A percentile compares a stretch with the other conserved stretches of the same genome.
phyloP scores from a whole-genome alignment of 2,888 invertebrate species.

The Meloe dianella region DNA sequence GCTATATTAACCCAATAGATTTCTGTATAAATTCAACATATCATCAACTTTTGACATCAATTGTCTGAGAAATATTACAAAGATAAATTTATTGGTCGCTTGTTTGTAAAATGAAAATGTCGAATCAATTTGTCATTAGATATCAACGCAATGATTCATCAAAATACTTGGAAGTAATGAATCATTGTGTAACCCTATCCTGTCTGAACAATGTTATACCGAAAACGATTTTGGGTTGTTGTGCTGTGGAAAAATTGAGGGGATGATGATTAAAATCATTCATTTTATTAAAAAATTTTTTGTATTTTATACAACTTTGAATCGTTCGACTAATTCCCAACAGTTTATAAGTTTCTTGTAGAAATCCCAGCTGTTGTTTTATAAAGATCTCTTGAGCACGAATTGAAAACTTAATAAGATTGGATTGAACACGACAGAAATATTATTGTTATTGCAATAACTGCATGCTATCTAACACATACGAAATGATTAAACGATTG shows the following conservation, averaged over 20 bases:
- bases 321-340: neutral
- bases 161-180: constrained; percentile 45
- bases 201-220: constrained; percentile 3
- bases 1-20: neutral
- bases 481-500: neutral
- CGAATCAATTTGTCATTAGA: constrained; percentile 41
- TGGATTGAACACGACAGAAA: neutral
- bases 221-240: neutral
- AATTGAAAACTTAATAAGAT: neutral
- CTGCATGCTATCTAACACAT: neutral
- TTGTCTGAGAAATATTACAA: neutral
- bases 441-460: constrained; percentile 1
- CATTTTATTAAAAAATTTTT: neutral
- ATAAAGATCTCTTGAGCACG: neutral
- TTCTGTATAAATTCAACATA: neutral
- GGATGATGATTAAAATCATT: neutral
- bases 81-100: neutral
- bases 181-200: constrained; percentile 43
- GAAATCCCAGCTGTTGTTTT: neutral
- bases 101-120: constrained; percentile 13
- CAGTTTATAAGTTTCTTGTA: neutral
- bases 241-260: neutral
- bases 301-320: neutral
- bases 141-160: constrained; percentile 46
- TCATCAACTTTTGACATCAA: neutral